Evolutionary conservation across 2,888 invertebrate genomes (phyloP), one percentile per base, ranked within the genome.

Genomic region (Leucozona laternaria): DNA sequence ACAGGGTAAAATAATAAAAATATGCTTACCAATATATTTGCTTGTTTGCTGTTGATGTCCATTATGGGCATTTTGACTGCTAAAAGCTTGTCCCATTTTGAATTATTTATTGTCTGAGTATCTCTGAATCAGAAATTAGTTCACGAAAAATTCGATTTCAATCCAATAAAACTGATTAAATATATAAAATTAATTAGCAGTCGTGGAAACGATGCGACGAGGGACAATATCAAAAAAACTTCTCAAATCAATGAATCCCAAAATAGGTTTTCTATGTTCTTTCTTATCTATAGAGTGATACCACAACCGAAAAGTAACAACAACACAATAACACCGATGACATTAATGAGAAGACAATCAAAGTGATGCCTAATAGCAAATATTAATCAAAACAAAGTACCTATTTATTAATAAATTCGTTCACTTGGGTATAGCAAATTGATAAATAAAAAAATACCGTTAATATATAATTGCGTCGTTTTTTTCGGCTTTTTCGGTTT

Each of bases 21-120:
- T 4, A 20, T 70, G 58, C 89, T 89, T 89, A 89, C 89, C 89
- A 76, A 88, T 80, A 84, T 89, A 89, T 83, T 89, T 89, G 88
- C 89, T 89, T 50, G 88, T 88, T n/a, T 75, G 76, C 64, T 86
- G 88, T 48, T 88, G 88, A 40, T 88, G 82, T 66, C 88, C 88
- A 77, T 89, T 88, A 20, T 88, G 79, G 58, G 88, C 83, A 71
- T 89, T 88, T 71, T 85, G 88, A 73, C 88, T 89, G 40, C 89
- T 88, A 80, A 89, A 89, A 81, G 88, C 88, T 66, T 89, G 89
- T 17, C 89, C 89, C 89, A 89, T 89, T 84, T 82, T 88, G 53
- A 17, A 15, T 53, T 37, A n/a, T 48, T 17, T 50, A 31, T 68
- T 45, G 28, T 68, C 28, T 50, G 11, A 40, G 10, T 31, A 13